Evolutionary conservation across 2,797 vertebrate species (phyloP), one percentile per base, ranked within the genome.

Genomic region (Phyllotis vaccarum): DNA sequence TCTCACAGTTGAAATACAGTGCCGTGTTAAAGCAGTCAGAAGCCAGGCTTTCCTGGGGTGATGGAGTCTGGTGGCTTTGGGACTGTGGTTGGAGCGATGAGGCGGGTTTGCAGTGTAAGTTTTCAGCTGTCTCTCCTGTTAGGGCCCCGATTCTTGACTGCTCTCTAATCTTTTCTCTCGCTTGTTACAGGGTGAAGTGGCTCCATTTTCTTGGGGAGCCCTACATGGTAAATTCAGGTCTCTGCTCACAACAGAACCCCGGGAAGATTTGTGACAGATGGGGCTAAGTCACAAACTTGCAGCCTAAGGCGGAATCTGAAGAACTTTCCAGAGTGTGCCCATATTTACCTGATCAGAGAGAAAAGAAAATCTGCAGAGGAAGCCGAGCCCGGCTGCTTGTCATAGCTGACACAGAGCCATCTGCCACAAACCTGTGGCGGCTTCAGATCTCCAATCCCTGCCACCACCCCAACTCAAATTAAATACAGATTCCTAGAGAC

Each of bases 321-420:
- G 99, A 99, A 99, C 98, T 99, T 99, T 99, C 99, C 99, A 99
- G 98, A 98, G 99, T 98, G 98, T 99, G 99, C 99, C 99, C 99
- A 99, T 99, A 99, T 99, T 99, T 99, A 99, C 99, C 99, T 99
- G 99, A 99, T 99, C 99, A 99, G 98, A 99, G 99, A 98, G 98
- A 98, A 98, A 98, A 98, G 98, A 98, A 99, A 99, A 99, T 99
- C 98, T 99, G 99, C 99, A 99, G 98, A 99, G 99, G 99, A 99
- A 99, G 99, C 99, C 97, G 98, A 99, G 98, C 98, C 99, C 99
- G 99, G 99, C 99, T 98, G 99, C 99, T 99, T 99, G 99, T 99
- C 99, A 99, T 99, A 99, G 99, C 99, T 99, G 99, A 99, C 99
- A 99, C 99, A 98, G 98, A 99, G 99, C 99, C 99, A 99, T 99